Percentiles rank a stretch among this genome's conserved stretches.
phyloP scores from a whole-genome alignment of 2,888 invertebrate species.

The Odiellus spinosus region DNA sequence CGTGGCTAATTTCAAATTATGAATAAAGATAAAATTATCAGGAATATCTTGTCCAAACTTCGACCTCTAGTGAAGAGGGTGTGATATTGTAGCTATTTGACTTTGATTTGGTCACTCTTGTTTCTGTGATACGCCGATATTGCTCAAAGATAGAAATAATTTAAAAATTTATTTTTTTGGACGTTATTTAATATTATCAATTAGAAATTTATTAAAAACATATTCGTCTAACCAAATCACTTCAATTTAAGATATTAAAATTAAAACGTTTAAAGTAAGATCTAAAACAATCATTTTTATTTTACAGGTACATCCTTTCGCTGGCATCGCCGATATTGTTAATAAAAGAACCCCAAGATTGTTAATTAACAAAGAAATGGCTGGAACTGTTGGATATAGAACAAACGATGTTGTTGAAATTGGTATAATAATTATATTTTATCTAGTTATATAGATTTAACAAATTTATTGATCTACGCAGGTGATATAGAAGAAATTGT shows the following conservation, averaged over 20 bases:
- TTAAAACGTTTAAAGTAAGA: neutral
- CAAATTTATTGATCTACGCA: conserved; percentile 7
- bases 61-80: too few relatives aligned
- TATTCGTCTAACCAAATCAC: neutral
- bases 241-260: neutral
- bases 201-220: neutral
- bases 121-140: too few relatives aligned
- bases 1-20: too few relatives aligned
- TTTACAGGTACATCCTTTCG: conserved; percentile 33
- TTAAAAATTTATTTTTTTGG: too few relatives aligned
- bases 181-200: neutral
- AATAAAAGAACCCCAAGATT: conserved; percentile 27
- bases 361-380: conserved; percentile 30
- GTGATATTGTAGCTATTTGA: too few relatives aligned
- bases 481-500: conserved; percentile 18
- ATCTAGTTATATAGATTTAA: neutral
- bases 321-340: conserved; percentile 30
- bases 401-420: conserved; percentile 12
- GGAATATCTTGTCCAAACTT: too few relatives aligned
- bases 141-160: too few relatives aligned
- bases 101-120: too few relatives aligned
- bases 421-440: neutral
- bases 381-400: conserved; percentile 28
- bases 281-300: neutral
- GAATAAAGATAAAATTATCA: too few relatives aligned